These are phyloP conservation scores for Cancer borealis DNA, from an alignment of 2,888 invertebrate genomes.

Conservation along the genomic window DNA sequence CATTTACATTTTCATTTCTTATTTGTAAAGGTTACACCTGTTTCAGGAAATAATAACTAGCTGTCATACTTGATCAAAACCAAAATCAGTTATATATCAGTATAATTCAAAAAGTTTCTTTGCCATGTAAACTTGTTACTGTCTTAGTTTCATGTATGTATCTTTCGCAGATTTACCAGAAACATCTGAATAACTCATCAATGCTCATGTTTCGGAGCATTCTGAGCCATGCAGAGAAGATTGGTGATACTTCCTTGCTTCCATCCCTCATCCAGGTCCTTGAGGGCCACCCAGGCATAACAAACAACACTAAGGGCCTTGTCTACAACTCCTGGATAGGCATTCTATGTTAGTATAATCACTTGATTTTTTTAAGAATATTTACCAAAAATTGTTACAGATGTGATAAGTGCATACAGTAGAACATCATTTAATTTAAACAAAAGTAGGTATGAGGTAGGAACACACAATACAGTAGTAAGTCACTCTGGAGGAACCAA, in stretches of 20 bases:
- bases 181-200: not conserved
- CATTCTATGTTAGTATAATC: not conserved
- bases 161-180: not conserved
- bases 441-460: no score
- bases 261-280: not conserved
- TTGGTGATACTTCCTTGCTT: not conserved
- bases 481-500: no score
- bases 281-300: conserved; percentile 3
- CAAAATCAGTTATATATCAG: no score
- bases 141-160: not conserved
- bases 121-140: not conserved
- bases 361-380: not conserved
- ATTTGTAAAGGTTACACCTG: no score
- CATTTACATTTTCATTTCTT: no score
- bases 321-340: not conserved
- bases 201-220: not conserved
- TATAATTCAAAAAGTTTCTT: no score
- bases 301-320: not conserved
- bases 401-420: not conserved
- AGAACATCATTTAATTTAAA: not conserved
- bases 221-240: not conserved
- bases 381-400: not conserved
- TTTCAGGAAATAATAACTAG: no score
- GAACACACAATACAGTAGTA: no score
- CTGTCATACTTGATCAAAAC: no score